Evolutionary conservation across 2,113 vertebrate genomes (phyloP), one percentile per base, ranked within the genome.

Genomic region (Arvicanthis niloticus): DNA sequence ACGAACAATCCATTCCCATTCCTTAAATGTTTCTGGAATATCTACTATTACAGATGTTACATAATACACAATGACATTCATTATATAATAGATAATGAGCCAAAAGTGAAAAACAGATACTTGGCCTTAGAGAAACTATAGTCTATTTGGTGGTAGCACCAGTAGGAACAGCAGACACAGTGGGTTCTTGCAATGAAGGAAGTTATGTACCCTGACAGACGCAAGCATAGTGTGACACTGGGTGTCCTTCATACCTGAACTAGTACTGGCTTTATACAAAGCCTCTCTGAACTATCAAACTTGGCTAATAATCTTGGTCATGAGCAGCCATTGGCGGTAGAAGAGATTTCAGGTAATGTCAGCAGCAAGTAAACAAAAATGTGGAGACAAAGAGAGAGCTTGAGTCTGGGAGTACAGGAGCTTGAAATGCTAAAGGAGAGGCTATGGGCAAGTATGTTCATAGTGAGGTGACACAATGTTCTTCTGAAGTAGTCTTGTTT

Each of bases 191-290:
- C 31, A 22, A 16, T 22, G 0, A 15, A 5, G 37, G 19, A 90
- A 22, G 13, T 31, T 58, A 9, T 31, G 15, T 17, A 12, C 34
- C 19, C 51, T 15, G 15, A 17, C 24, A 7, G 5, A 8, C 1
- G 1, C 7, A 9, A 12, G 11, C 2, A 3, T 8, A 12, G 53
- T 5, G 21, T 8, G 58, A 9, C 51, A 13, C 26, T 31, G 0
- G 7, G 37, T 11, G 0, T 3, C 34, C 29, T 72, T 53, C 42
- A 9, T 3, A 0, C 29, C 42, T 34, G 91, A 65, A 34, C 85
- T 51, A 10, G 37, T 85, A 42, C 62, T 62, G 17, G 53, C 62
- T 29, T 26, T 3, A 12, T 22, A 31, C 3, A 17, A 76, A 58
- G 31, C 10, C 13, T n/a, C 62, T 53, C 60, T 31, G 2, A 16